These are phyloP conservation scores for Harpalus rubripes DNA, from an alignment of 2,888 invertebrate genomes.

Conservation along the genomic window DNA sequence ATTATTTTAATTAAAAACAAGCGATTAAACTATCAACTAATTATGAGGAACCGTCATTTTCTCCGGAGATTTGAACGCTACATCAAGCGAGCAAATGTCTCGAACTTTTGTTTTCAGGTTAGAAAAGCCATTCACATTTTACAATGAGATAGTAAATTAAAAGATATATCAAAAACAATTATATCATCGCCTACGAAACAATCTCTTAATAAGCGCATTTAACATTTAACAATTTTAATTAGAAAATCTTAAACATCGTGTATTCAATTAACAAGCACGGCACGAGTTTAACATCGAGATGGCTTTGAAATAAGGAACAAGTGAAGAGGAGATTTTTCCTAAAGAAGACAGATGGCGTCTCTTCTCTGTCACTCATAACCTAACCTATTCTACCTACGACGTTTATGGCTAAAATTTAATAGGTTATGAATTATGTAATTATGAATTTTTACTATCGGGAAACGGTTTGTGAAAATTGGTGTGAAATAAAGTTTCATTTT, in stretches of 20 bases:
- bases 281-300: slow-evolving; percentile 37
- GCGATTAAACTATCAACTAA: not conserved
- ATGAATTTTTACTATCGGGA: not conserved
- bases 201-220: slow-evolving; percentile 51
- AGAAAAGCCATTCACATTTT: slow-evolving; percentile 21
- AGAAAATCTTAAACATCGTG: slow-evolving; percentile 51
- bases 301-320: slow-evolving; percentile 10
- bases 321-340: slow-evolving; percentile 34
- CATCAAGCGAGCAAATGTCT: not conserved
- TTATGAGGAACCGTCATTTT: not conserved
- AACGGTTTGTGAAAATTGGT: not conserved
- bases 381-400: not conserved
- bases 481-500: not conserved
- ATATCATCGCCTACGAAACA: slow-evolving; percentile 48
- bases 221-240: slow-evolving; percentile 60
- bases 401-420: not conserved
- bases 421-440: not conserved
- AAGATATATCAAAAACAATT: slow-evolving; percentile 49
- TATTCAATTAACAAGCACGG: slow-evolving; percentile 52
- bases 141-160: slow-evolving; percentile 46
- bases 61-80: not conserved
- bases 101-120: slow-evolving; percentile 21
- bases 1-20: not conserved
- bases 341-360: slow-evolving; percentile 29
- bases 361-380: slow-evolving; percentile 21